phyloP scores from a whole-genome alignment of 2,888 invertebrate genomes.

The Ophraella communa region DNA sequence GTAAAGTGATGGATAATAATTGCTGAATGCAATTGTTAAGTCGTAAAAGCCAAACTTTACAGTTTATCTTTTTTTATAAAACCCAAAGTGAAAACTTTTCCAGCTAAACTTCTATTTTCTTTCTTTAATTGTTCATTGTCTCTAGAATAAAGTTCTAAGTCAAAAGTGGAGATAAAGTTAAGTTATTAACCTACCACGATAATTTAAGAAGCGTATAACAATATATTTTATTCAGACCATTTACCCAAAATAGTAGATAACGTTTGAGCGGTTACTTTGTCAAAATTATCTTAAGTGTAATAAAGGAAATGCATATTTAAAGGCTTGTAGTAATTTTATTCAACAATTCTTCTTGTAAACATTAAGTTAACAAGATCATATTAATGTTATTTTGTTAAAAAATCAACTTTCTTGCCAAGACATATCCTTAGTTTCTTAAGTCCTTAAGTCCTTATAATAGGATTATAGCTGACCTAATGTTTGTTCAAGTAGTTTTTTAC shows the following conservation, averaged over 20 bases:
- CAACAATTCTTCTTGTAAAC: too few species aligned
- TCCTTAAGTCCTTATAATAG: too few species aligned
- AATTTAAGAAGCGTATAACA: neutral
- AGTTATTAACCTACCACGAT: neutral
- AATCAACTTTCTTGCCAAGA: too few species aligned
- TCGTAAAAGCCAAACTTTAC: neutral
- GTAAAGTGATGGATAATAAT: too few species aligned
- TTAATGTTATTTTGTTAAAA: too few species aligned
- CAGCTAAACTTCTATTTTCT: neutral
- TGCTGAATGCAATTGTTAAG: too few species aligned
- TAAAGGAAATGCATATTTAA: neutral
- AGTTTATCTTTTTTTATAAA: neutral
- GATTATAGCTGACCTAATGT: too few species aligned
- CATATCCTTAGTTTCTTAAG: too few species aligned
- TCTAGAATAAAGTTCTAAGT: neutral
- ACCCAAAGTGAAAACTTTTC: too few species aligned
- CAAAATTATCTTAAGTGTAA: neutral
- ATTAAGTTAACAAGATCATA: too few species aligned
- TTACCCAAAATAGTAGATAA: neutral
- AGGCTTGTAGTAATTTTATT: too few species aligned
- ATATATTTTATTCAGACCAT: neutral
- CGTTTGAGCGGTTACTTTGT: neutral
- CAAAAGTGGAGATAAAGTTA: neutral
- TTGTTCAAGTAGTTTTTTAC: too few species aligned
- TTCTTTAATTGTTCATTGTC: neutral